A percentile compares a stretch with the other conserved stretches of the same genome.
These are phyloP conservation scores for Ptychodera flava DNA, from an alignment of 35 echinoderm and acorn worm genomes.

Conservation along the genomic window DNA sequence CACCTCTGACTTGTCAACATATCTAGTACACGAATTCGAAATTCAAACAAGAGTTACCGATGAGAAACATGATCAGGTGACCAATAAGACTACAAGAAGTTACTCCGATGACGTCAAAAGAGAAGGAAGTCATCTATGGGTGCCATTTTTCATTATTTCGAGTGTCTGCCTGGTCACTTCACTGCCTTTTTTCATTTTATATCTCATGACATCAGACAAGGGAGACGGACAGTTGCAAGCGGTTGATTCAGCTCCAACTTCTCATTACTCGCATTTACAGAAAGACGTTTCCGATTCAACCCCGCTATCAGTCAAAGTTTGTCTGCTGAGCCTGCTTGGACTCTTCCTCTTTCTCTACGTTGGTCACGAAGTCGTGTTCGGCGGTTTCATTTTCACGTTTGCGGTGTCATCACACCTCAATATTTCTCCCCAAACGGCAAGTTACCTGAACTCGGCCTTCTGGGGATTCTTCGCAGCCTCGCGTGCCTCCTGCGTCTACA, in stretches of 20 bases:
- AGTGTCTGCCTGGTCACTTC: neutral
- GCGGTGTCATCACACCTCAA: neutral
- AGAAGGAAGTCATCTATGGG: neutral
- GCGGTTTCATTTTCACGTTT: neutral
- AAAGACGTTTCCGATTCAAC: neutral
- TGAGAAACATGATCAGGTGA: neutral
- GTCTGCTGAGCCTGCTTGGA: neutral
- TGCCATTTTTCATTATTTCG: neutral
- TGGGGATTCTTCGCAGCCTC: neutral
- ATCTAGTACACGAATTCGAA: neutral
- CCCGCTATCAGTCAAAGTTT: neutral
- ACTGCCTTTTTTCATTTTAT: neutral
- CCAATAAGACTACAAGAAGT: neutral
- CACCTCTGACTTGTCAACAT: neutral
- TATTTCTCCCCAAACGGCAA: neutral
- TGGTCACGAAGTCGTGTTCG: neutral
- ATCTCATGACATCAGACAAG: neutral
- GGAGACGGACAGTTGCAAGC: neutral
- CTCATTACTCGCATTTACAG: neutral
- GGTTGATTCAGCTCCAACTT: neutral
- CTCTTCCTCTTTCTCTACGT: neutral
- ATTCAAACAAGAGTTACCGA: neutral
- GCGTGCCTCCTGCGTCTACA: neutral
- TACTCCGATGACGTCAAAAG: no score
- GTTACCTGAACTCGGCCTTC: neutral